phyloP scores from a whole-genome alignment of 2,797 vertebrate species.

The Leptatherina wallacei region DNA sequence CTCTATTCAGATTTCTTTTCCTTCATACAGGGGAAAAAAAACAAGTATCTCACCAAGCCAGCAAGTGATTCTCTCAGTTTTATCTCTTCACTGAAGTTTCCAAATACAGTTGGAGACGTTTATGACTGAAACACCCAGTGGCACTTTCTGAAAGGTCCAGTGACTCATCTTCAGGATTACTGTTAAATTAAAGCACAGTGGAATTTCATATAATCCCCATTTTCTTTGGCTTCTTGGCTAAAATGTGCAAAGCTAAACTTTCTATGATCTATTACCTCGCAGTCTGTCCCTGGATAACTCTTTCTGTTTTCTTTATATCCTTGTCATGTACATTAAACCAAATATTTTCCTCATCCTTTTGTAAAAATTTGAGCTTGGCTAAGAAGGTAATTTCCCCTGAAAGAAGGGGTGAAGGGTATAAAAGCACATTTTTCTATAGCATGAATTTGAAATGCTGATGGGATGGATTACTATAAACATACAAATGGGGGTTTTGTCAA shows the following conservation, averaged over 20 bases:
- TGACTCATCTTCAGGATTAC: slow-evolving; percentile 44
- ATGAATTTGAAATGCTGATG: slow-evolving; percentile 35
- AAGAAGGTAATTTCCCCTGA: slow-evolving; percentile 26
- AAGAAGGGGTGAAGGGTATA: slow-evolving; percentile 8
- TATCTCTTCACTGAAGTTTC: slow-evolving; percentile 23
- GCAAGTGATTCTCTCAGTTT: slow-evolving; percentile 2
- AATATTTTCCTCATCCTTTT: slow-evolving; percentile 37
- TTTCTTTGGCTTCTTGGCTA: slow-evolving; percentile 20
- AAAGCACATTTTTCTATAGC: slow-evolving; percentile 41
- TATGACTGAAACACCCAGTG: slow-evolving; percentile 31
- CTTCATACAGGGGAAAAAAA: not conserved
- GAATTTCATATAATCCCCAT: slow-evolving; percentile 43
- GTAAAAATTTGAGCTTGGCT: slow-evolving; percentile 14
- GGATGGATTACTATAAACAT: slow-evolving; percentile 53
- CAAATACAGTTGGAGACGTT: slow-evolving; percentile 13
- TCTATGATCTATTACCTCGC: slow-evolving; percentile 19
- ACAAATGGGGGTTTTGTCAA: slow-evolving; percentile 18
- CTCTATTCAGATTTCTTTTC: not conserved
- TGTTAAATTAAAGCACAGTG: slow-evolving; percentile 41
- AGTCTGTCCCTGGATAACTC: slow-evolving; percentile 25
- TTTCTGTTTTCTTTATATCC: slow-evolving; percentile 8
- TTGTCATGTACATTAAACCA: slow-evolving; percentile 38
- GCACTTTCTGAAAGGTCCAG: slow-evolving; percentile 18
- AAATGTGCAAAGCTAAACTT: slow-evolving; percentile 39
- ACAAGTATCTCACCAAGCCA: slow-evolving; percentile 1